Conservation (phyloP, 2,113 vertebrate genomes). For the Nicator chloris region DNA sequence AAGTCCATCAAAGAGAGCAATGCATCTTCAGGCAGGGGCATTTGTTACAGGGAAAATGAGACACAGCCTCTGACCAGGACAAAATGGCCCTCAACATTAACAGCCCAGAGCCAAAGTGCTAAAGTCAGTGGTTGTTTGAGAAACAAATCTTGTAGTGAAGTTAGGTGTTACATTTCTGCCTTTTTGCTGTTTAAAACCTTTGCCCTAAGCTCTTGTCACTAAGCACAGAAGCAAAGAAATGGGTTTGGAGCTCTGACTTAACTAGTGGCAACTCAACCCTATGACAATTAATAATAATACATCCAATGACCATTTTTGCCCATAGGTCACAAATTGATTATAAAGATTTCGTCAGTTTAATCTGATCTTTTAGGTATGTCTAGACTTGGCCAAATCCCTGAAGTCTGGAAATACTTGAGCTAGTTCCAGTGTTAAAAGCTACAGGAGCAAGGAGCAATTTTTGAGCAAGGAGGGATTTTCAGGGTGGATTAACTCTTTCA, state of each 20-base stretch:
- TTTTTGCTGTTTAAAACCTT: background rate
- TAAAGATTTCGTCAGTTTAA: background rate
- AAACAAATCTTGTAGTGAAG: background rate
- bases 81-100: background rate
- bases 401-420: slow-evolving; percentile 9
- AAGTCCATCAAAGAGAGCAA: background rate
- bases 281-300: background rate
- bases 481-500: background rate
- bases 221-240: background rate
- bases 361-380: background rate
- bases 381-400: background rate
- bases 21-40: background rate
- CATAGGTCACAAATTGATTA: background rate
- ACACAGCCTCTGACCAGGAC: background rate
- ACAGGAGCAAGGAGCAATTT: background rate
- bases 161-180: background rate
- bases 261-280: background rate
- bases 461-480: background rate
- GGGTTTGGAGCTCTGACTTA: background rate
- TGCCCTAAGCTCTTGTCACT: background rate
- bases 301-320: background rate
- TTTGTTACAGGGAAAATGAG: background rate
- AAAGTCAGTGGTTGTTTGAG: background rate
- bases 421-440: background rate
- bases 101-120: background rate